Evolutionary conservation across 1,140 invertebrate genomes (phyloP).

Genomic region (Lanistes nyassanus): DNA sequence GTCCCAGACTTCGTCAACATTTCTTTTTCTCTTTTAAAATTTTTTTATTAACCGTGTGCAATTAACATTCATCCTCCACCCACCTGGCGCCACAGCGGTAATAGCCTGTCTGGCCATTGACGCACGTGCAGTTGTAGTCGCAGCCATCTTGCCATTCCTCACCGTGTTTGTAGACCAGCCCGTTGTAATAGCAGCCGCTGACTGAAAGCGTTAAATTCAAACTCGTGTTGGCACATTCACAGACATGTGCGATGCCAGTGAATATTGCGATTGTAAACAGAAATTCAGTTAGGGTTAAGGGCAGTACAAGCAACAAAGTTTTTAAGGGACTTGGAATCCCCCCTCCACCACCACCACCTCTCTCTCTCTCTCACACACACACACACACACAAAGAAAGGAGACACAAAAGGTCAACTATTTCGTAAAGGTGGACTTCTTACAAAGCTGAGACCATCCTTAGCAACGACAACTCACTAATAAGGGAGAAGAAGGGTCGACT

Average conservation of each 20-base stretch:
- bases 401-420: no score
- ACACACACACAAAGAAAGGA: conserved; percentile 12
- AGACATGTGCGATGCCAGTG: no score
- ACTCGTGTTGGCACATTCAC: no score
- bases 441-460: no score
- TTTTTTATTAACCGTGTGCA: no score
- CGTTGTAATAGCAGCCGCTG: conserved; percentile 47
- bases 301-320: neutral
- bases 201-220: conserved; percentile 32
- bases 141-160: conserved; percentile 56
- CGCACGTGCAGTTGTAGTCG: conserved; percentile 54
- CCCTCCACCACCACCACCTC: neutral
- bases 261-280: no score
- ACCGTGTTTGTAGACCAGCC: conserved; percentile 44
- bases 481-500: no score
- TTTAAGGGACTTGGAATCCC: neutral
- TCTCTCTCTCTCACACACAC: neutral
- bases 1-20: no score
- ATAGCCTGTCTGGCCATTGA: conserved; percentile 45
- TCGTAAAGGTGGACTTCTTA: no score
- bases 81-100: conserved; percentile 51
- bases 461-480: no score
- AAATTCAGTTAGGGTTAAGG: no score
- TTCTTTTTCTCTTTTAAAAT: no score
- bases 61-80: conserved; percentile 6